Evolutionary conservation across 2,888 invertebrate genomes (phyloP), one percentile per base, ranked within the genome.

Genomic region (Hermodice carunculata): DNA sequence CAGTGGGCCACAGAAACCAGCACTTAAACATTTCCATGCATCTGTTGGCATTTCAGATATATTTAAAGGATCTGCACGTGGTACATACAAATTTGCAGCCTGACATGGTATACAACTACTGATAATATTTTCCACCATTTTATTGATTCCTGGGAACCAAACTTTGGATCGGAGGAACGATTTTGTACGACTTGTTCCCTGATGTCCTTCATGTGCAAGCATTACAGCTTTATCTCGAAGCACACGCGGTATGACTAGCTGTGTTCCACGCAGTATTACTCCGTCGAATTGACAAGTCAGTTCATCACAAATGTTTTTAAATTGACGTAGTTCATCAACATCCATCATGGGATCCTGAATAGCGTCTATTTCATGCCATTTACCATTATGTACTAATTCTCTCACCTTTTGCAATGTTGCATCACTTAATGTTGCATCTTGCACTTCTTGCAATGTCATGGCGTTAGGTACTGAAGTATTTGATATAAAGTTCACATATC

Each of bases 101-200:
- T 56, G 56, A 28, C 61, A 56, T 19, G 49, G 49, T 42, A 31
- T 28, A 26, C 49, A 54, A 2, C 28, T 14, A 8, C 53, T 59
- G 4, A 64, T 24, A n/a, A 14, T 24, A 5, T 24, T 48, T 48
- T 64, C 64, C 34, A 60, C 59, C 17, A 53, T 19, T 28, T 46
- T 46, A n/a, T n/a, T n/a, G n/a, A n/a, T n/a, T n/a, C n/a, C n/a
- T n/a, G 64, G 60, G 46, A 44, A 64, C 64, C 64, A 64, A 2
- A 52, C 56, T 31, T 54, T 66, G 19, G 43, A 29, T 28, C 66
- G 3, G 2, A 66, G 31, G n/a, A 42, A 17, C n/a, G 48, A n/a
- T 19, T 66, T 66, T 28, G 61, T 61, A 6, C 57, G 37, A 3
- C 54, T 51, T 3, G 57, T 61, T 1, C 61, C 49, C 40, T 64